Conservation (phyloP, 1,140 invertebrate species). For the Lethrus apterus region DNA sequence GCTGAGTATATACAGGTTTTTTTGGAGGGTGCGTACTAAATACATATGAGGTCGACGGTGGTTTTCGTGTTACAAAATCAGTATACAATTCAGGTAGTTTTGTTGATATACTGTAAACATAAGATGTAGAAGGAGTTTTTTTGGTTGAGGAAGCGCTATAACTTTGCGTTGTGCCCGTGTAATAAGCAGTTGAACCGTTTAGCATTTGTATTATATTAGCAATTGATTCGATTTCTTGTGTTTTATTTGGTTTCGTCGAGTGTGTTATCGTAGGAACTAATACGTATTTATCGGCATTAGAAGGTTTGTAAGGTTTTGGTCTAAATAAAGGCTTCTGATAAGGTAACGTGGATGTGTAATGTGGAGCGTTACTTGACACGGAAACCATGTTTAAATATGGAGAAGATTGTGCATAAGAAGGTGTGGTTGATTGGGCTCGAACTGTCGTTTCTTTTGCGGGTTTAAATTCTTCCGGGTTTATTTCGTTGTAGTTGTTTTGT, state of each 20-base stretch:
- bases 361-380: constrained; percentile 32
- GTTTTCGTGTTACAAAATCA: constrained; percentile 20
- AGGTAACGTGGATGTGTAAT: constrained; percentile 27
- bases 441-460: constrained; percentile 36
- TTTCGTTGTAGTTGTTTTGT: constrained; percentile 54
- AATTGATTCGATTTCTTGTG: constrained; percentile 42
- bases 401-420: constrained; percentile 18
- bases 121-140: constrained; percentile 50
- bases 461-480: constrained; percentile 54
- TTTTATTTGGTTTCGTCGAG: constrained; percentile 38
- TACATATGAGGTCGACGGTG: constrained; percentile 31
- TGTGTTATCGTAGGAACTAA: constrained; percentile 48
- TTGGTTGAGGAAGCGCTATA: constrained; percentile 8
- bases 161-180: constrained; percentile 6
- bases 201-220: constrained; percentile 42
- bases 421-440: constrained; percentile 27
- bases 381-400: constrained; percentile 34
- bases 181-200: constrained; percentile 29
- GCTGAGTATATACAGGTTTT: constrained; percentile 21
- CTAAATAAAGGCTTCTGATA: constrained; percentile 31
- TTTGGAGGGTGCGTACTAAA: constrained; percentile 22
- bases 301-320: constrained; percentile 34
- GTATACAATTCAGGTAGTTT: constrained; percentile 24
- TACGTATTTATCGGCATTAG: constrained; percentile 41
- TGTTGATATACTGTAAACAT: constrained; percentile 48